phyloP scores from a whole-genome alignment of 2,888 invertebrate species.

The Eugnorisma glareosa region DNA sequence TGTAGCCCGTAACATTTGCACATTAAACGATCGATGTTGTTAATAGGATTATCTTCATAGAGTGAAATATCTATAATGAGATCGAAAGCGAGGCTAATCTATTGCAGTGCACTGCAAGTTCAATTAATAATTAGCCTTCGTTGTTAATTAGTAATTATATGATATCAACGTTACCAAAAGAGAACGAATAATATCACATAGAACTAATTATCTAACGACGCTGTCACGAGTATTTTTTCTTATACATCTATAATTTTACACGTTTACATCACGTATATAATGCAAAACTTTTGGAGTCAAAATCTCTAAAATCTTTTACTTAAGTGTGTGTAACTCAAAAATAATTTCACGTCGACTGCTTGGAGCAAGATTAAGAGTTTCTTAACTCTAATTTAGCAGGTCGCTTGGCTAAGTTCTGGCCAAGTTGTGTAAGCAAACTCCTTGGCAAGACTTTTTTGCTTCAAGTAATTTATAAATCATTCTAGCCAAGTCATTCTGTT shows the following conservation, averaged over 20 bases:
- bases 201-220: too few species aligned
- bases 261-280: background rate
- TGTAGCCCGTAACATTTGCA: background rate
- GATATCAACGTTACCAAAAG: background rate
- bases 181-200: background rate
- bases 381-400: slow-evolving; percentile 59
- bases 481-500: slow-evolving; percentile 30
- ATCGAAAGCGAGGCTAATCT: background rate
- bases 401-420: slow-evolving; percentile 52
- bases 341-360: slow-evolving; percentile 50
- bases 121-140: too few species aligned
- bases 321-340: slow-evolving; percentile 25
- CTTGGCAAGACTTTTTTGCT: slow-evolving; percentile 34
- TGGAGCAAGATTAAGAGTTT: slow-evolving; percentile 52
- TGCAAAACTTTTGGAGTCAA: slow-evolving; percentile 11
- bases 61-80: background rate
- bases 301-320: slow-evolving; percentile 22
- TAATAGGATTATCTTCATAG: background rate
- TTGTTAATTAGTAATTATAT: too few species aligned
- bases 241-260: too few species aligned
- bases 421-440: slow-evolving; percentile 51
- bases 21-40: background rate
- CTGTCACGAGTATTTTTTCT: too few species aligned
- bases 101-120: background rate
- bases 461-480: slow-evolving; percentile 53